phyloP scores from a whole-genome alignment of 2,113 vertebrate genomes.

The Mixornis gularis region DNA sequence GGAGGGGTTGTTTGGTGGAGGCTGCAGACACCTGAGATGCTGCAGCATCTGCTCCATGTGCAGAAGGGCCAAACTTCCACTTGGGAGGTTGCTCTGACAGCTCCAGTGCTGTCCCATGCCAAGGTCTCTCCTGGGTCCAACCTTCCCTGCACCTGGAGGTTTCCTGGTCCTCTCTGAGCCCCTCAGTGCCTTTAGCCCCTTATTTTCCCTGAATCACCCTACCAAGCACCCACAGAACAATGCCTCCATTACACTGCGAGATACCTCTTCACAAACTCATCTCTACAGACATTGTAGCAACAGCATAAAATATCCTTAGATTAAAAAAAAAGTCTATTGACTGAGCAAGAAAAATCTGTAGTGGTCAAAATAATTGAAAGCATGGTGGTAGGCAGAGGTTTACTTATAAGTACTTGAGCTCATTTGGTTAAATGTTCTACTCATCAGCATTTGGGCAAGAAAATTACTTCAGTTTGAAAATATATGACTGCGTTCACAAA shows the following conservation, averaged over 20 bases:
- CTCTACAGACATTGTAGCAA: not conserved
- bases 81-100: not conserved
- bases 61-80: not conserved
- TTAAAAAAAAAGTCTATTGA: not conserved
- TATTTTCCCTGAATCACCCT: not conserved
- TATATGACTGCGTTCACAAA: accelerated
- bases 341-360: not conserved
- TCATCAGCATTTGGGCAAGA: not conserved
- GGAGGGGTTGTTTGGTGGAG: not conserved
- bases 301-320: not conserved
- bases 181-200: not conserved
- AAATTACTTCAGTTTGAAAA: not conserved
- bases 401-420: not conserved
- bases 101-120: not conserved
- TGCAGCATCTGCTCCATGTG: accelerated
- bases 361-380: not conserved
- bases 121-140: not conserved
- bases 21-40: not conserved
- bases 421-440: not conserved
- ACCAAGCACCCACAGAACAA: accelerated
- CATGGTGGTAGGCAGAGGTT: accelerated
- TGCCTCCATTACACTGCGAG: accelerated
- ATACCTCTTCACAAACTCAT: not conserved
- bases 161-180: accelerated
- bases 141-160: accelerated